These are phyloP conservation scores for Drosophila algonquin DNA, from an alignment of 2,888 invertebrate genomes.

Conservation along the genomic window DNA sequence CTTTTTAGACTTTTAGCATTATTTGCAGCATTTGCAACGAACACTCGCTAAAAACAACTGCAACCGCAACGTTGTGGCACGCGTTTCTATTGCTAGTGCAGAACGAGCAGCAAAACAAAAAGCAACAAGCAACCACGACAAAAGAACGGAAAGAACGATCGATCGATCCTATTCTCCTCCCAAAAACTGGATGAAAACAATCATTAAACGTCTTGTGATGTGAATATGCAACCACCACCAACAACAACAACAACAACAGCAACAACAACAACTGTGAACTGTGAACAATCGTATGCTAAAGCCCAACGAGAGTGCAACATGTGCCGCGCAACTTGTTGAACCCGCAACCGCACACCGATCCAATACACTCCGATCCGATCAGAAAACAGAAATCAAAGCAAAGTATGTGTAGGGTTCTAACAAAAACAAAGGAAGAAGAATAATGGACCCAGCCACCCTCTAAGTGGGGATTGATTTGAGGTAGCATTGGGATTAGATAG, in stretches of 20 bases:
- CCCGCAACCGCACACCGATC: neutral
- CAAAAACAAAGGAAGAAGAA: neutral
- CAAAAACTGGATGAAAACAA: constrained; percentile 29
- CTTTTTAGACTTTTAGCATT: constrained; percentile 83
- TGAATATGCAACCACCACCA: constrained; percentile 32
- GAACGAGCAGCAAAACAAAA: constrained; percentile 35
- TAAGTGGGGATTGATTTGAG: no score
- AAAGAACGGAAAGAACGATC: constrained; percentile 19
- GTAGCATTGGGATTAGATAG: no score
- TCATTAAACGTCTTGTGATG: constrained; percentile 40
- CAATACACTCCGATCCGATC: neutral
- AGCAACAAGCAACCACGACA: constrained; percentile 34
- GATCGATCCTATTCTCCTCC: neutral
- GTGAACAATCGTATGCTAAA: constrained; percentile 33
- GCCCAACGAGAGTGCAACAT: constrained; percentile 47
- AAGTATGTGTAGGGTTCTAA: neutral
- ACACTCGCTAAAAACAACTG: constrained; percentile 83
- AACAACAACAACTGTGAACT: constrained; percentile 42
- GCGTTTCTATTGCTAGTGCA: constrained; percentile 78
- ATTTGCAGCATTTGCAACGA: constrained; percentile 83
- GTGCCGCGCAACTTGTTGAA: constrained; percentile 41
- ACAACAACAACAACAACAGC: constrained; percentile 21
- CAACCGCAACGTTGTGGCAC: constrained; percentile 83
- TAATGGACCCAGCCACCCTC: no score
- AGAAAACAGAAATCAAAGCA: neutral